Evolutionary conservation across 2,888 invertebrate genomes (phyloP).

Genomic region (Bombyx huttoni): DNA sequence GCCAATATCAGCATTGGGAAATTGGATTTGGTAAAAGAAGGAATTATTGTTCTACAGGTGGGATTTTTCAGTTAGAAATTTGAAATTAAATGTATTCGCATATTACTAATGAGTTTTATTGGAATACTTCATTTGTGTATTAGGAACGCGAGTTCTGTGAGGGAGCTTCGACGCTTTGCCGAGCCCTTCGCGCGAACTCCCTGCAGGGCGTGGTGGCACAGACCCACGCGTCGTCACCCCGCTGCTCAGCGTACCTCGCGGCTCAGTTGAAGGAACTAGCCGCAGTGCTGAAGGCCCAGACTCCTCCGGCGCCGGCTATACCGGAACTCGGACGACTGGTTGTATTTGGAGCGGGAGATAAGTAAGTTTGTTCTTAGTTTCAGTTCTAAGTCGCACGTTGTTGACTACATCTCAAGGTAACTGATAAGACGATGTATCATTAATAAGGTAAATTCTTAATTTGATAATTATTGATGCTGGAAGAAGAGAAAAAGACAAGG

Average conservation of each 20-base stretch:
- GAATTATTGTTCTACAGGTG: slow-evolving; percentile 63
- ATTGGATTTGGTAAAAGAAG: slow-evolving; percentile 49
- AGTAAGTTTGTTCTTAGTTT: slow-evolving; percentile 23
- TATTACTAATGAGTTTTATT: not conserved
- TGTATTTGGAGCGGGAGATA: slow-evolving; percentile 65
- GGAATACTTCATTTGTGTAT: not conserved
- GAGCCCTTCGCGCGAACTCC: slow-evolving; percentile 75
- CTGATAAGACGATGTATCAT: no score
- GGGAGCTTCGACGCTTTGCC: slow-evolving; percentile 82
- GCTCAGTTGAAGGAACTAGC: slow-evolving; percentile 63
- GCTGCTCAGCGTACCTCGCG: slow-evolving; percentile 84
- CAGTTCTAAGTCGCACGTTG: no score
- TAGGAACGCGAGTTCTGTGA: slow-evolving; percentile 86
- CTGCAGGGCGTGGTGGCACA: slow-evolving; percentile 83
- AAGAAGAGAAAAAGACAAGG: no score
- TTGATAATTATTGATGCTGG: no score
- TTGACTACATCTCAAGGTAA: no score
- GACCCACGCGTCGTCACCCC: slow-evolving; percentile 84
- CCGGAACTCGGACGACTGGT: slow-evolving; percentile 56
- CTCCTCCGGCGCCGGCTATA: slow-evolving; percentile 44
- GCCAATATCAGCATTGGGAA: slow-evolving; percentile 39
- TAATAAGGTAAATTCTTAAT: no score
- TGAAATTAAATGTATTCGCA: no score
- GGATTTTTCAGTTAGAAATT: not conserved
- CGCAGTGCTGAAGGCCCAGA: slow-evolving; percentile 38